Evolutionary conservation across 1,140 invertebrate species (phyloP).

Genomic region (Schlechtendalia chinensis): DNA sequence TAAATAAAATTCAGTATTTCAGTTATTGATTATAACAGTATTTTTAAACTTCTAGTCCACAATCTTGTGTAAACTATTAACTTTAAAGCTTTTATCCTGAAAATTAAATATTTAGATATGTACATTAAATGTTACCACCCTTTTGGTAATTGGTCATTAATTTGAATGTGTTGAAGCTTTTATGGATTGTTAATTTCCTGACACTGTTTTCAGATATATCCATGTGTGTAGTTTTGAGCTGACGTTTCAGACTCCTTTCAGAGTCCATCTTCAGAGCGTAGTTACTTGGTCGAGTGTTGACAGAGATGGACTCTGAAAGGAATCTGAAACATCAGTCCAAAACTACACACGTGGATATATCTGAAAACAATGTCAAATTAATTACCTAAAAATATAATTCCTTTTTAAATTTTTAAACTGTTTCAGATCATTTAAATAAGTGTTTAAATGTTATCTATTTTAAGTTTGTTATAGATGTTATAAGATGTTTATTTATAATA

Average conservation of each 20-base stretch:
- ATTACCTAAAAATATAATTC: background rate
- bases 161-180: too few relatives aligned
- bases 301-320: too few relatives aligned
- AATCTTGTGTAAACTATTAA: conserved; percentile 26
- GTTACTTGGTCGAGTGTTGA: too few relatives aligned
- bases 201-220: too few relatives aligned
- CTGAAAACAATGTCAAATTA: too few relatives aligned
- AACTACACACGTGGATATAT: too few relatives aligned
- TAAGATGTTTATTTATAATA: background rate
- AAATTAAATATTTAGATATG: background rate
- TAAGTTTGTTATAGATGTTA: conserved; percentile 13
- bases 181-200: too few relatives aligned
- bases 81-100: conserved; percentile 22
- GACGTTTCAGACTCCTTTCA: too few relatives aligned
- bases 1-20: conserved; percentile 39
- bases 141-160: background rate
- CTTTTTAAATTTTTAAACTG: background rate
- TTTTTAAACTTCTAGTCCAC: conserved; percentile 38
- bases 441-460: background rate
- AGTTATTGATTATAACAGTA: conserved; percentile 38
- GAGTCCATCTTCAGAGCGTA: too few relatives aligned
- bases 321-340: too few relatives aligned
- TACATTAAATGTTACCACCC: conserved; percentile 14
- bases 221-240: too few relatives aligned
- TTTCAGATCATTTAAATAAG: conserved; percentile 2